Base-by-base conservation (phyloP, 1,140 invertebrate species). In the Pseudobourletiella spinata region DNA sequence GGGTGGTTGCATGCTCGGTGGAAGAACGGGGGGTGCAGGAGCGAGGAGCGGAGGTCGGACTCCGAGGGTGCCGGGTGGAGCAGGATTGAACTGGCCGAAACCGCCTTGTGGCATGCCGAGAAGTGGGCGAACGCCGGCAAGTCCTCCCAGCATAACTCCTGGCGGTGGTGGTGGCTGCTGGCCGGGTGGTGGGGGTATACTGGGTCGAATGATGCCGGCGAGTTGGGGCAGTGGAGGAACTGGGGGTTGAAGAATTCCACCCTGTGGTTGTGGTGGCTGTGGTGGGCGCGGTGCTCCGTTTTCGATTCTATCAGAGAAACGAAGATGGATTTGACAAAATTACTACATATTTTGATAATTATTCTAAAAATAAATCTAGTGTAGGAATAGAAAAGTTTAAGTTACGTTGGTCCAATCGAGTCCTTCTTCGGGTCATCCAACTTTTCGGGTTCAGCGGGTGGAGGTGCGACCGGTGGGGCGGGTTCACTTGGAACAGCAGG, bases 201-300 rank as follows among this genome's bases (percentile, higher is more conserved):
- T 30, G 56, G 64, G 66, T 25, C 58, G 42, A 60, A 66, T 70
- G 69, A 68, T 55, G 64, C 66, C 60, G 64, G 66, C 72, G 44
- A 72, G 65, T 18, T 72, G 66, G 43, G 60, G 63, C 42, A 57
- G 57, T 11, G 69, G 81, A 26, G 84, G 56, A n/a, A 68, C 57
- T 35, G 79, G 81, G 44, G 84, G 82, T 74, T 82, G 78, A 11
- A 81, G 79, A 39, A 74, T 74, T 26, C 48, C 48, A 26, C 14
- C 22, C 6, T 6, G 44, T 15, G 44, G 44, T 26, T 25, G 14
- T 26, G 14, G 32, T 46, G 44, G 44, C 44, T 46, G 44, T 14
- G 18, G 44, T 18, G 48, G 48, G 15, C 14, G 18, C 14, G 48
- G 48, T n/a, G 14, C 8, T 25, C 14, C 22, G 1, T 61, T 61